phyloP scores from a whole-genome alignment of 2,113 vertebrate species.

The Sigmodon hispidus region DNA sequence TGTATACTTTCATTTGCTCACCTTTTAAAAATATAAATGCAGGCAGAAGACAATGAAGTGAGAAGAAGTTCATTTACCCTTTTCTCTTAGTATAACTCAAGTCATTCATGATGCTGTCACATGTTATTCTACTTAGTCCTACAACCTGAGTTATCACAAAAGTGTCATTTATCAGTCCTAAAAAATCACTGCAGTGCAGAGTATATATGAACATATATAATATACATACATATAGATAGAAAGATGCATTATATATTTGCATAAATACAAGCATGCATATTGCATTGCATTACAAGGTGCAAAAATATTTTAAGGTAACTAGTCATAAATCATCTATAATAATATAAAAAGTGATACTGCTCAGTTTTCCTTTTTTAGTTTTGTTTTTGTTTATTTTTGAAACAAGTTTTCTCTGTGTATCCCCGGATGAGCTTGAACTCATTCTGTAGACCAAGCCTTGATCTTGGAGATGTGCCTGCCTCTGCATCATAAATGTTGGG shows the following conservation, averaged over 20 bases:
- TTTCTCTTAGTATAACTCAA: neutral
- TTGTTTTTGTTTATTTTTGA: neutral
- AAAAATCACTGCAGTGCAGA: neutral
- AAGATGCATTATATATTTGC: no score
- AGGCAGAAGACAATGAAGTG: neutral
- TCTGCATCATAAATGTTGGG: neutral
- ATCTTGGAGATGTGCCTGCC: neutral
- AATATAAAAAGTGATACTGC: neutral
- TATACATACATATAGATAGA: no score
- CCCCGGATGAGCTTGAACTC: neutral
- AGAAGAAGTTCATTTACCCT: neutral
- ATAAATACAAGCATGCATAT: no score
- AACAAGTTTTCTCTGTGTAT: neutral
- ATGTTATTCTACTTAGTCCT: neutral
- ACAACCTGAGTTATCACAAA: neutral
- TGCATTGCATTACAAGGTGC: no score
- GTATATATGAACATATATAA: no score
- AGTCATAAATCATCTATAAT: neutral
- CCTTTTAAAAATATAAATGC: neutral
- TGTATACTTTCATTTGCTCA: neutral
- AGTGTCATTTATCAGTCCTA: neutral
- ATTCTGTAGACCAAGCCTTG: neutral
- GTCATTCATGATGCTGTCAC: neutral
- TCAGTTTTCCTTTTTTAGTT: neutral
- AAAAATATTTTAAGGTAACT: neutral